Conservation (phyloP, 2,797 vertebrate species). For the Acropternis orthonyx region DNA sequence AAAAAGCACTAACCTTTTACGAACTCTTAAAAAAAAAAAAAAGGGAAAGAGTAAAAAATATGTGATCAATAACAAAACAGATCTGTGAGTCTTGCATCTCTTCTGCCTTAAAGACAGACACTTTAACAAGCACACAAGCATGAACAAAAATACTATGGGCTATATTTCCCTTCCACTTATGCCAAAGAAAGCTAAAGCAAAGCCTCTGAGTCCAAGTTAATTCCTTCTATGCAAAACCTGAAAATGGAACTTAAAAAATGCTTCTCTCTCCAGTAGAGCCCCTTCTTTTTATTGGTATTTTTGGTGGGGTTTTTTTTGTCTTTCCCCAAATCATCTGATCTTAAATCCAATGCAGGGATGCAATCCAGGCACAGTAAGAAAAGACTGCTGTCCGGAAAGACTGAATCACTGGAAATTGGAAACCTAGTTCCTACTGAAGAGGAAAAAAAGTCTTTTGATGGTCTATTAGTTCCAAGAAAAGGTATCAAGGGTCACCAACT, state of each 20-base stretch:
- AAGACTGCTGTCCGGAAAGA: not conserved
- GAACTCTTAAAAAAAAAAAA: slow-evolving; percentile 16
- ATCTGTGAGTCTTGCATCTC: not conserved
- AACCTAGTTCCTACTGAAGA: not conserved
- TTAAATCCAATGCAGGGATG: not conserved
- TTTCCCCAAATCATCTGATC: rapidly evolving
- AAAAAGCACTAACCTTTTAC: not conserved
- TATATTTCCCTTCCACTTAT: not conserved
- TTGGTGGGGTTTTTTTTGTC: not conserved
- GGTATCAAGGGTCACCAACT: not conserved
- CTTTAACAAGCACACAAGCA: not conserved
- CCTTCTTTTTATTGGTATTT: not conserved
- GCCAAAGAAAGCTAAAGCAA: not conserved
- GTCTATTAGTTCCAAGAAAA: not conserved
- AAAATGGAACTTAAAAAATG: not conserved
- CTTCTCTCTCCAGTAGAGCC: not conserved
- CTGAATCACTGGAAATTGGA: not conserved
- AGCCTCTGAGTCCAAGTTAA: not conserved
- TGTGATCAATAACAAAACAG: slow-evolving; percentile 28
- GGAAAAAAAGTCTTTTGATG: not conserved
- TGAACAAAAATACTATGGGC: not conserved
- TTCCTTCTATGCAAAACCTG: not conserved
- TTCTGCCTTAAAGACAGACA: slow-evolving; percentile 19
- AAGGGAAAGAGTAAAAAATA: slow-evolving; percentile 33
- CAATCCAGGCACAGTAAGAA: not conserved